Evolutionary conservation across 2,888 invertebrate species (phyloP).

Genomic region (Aphidius colemani): DNA sequence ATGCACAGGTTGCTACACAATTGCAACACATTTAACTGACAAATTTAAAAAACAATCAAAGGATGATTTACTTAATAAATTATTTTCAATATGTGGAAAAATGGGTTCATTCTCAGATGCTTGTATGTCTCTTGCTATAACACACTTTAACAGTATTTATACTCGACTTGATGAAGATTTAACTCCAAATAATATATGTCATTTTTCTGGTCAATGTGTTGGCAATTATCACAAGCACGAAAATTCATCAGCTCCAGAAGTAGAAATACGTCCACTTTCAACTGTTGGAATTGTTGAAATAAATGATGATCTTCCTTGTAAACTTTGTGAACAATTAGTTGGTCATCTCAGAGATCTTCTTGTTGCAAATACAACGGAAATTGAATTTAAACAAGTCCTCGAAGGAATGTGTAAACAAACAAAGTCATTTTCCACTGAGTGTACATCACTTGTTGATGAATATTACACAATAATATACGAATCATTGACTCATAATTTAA

Average conservation of each 20-base stretch:
- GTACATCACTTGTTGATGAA: conserved; percentile 75
- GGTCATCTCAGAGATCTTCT: conserved; percentile 78
- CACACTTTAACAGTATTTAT: conserved; percentile 76
- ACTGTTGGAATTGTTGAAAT: conserved; percentile 65
- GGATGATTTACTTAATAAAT: conserved; percentile 43
- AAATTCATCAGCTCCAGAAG: conserved; percentile 59
- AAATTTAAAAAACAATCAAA: conserved; percentile 45
- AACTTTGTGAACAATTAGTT: conserved; percentile 83
- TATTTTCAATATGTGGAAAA: conserved; percentile 68
- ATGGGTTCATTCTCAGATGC: conserved; percentile 78
- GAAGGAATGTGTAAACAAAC: conserved; percentile 82
- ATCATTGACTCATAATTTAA: conserved; percentile 70
- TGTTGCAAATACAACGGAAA: conserved; percentile 82
- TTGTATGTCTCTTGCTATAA: conserved; percentile 75
- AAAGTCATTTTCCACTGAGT: conserved; percentile 72
- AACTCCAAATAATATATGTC: conserved; percentile 71
- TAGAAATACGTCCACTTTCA: conserved; percentile 65
- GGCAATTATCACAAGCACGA: conserved; percentile 69
- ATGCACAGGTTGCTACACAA: conserved; percentile 53
- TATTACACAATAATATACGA: conserved; percentile 78
- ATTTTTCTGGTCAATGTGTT: conserved; percentile 77
- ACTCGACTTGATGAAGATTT: conserved; percentile 67
- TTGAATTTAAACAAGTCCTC: conserved; percentile 78
- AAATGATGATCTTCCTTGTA: conserved; percentile 76
- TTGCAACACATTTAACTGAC: conserved; percentile 51